Percentiles rank a stretch among this genome's conserved stretches.
These are phyloP conservation scores for Ernsta delagoae DNA, from an alignment of 2,888 invertebrate genomes.

Conservation along the genomic window DNA sequence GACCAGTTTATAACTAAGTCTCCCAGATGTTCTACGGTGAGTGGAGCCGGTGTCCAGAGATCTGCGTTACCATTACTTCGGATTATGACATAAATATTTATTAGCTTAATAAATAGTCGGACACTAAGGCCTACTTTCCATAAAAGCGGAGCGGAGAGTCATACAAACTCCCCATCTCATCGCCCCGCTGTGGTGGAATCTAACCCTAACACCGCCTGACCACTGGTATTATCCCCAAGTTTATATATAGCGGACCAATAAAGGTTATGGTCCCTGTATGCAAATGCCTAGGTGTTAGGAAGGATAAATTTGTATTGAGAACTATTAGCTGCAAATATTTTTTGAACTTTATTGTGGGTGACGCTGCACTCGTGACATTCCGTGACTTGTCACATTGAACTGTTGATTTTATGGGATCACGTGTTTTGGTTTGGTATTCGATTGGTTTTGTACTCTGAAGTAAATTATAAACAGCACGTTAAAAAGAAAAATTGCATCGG, in stretches of 20 bases:
- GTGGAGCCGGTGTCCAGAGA: constrained; percentile 44
- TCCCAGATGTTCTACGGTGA: constrained; percentile 44
- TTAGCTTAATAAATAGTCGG: constrained; percentile 65
- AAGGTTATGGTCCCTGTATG: constrained; percentile 51
- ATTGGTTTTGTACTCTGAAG: constrained; percentile 23
- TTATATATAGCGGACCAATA: constrained; percentile 52
- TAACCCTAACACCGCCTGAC: too few species aligned
- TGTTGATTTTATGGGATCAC: constrained; percentile 13
- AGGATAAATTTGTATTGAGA: constrained; percentile 43
- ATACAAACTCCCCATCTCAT: too few species aligned
- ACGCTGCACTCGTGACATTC: constrained; percentile 33
- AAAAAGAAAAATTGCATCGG: too few species aligned
- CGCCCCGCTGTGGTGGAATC: too few species aligned
- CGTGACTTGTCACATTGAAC: constrained; percentile 24
- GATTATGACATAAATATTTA: constrained; percentile 76
- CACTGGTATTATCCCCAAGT: constrained; percentile 58
- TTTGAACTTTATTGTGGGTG: constrained; percentile 26
- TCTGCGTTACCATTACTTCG: constrained; percentile 59
- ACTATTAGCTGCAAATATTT: constrained; percentile 43
- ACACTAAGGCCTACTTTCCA: too few species aligned
- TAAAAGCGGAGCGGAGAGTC: too few species aligned
- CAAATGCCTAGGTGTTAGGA: constrained; percentile 47
- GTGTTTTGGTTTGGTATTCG: constrained; percentile 32
- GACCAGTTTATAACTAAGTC: constrained; percentile 32
- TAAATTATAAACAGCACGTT: not conserved